Percentiles rank a stretch among this genome's conserved stretches.
These are phyloP conservation scores for Thamnaconus septentrionalis DNA, from an alignment of 2,113 vertebrate species.

Conservation along the genomic window DNA sequence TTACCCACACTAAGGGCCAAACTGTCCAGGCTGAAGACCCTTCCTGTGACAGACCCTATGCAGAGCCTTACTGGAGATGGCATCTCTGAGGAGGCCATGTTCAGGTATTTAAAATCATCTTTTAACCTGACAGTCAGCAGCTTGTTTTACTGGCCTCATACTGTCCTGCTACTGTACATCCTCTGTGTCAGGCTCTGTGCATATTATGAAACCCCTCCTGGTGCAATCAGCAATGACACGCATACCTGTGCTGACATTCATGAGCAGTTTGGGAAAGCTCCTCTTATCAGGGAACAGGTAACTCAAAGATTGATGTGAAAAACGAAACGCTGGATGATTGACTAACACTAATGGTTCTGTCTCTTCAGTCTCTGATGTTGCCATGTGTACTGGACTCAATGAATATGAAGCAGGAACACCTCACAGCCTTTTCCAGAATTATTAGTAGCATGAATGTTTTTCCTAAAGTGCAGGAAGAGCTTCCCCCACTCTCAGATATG, in stretches of 20 bases:
- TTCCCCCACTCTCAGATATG: conserved; percentile 35
- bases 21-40: conserved; percentile 59
- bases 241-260: conserved; percentile 3
- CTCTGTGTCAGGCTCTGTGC: conserved; percentile 37
- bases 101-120: conserved; percentile 52
- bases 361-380: conserved; percentile 62
- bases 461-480: conserved; percentile 49
- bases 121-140: background rate
- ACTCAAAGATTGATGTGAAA: background rate
- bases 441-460: conserved; percentile 23
- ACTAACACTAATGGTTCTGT: background rate
- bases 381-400: conserved; percentile 49
- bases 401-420: background rate
- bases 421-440: conserved; percentile 20
- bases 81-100: conserved; percentile 50
- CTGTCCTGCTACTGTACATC: background rate
- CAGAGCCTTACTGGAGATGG: conserved; percentile 21
- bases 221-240: background rate
- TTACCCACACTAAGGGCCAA: conserved; percentile 60
- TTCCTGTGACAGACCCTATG: conserved; percentile 70
- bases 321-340: background rate
- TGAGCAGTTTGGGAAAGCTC: conserved; percentile 65
- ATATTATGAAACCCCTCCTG: conserved; percentile 39
- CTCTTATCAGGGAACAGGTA: conserved; percentile 55
- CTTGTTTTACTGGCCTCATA: background rate